Evolutionary conservation across 2,113 vertebrate genomes (phyloP).

Genomic region (Psettodes erumei): DNA sequence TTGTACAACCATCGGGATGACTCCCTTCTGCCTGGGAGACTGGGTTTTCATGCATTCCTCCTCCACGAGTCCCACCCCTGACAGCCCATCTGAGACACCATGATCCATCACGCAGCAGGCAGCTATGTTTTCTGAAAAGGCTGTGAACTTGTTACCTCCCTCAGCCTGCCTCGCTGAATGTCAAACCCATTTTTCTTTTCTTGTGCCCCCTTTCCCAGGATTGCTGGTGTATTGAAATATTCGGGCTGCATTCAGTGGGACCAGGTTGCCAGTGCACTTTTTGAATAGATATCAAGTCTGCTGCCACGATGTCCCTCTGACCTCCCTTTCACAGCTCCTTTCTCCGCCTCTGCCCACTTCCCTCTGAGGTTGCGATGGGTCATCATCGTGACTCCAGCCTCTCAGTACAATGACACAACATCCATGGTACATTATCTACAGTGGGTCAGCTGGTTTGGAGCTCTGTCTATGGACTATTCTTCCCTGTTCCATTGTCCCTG

Average conservation of each 20-base stretch:
- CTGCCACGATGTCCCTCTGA: conserved; percentile 52
- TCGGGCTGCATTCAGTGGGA: conserved; percentile 61
- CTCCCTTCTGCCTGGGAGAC: conserved; percentile 42
- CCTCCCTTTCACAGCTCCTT: conserved; percentile 55
- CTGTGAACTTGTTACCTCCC: conserved; percentile 76
- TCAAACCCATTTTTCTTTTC: conserved; percentile 74
- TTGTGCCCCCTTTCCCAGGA: conserved; percentile 49
- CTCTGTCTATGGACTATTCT: conserved; percentile 62
- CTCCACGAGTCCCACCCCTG: conserved; percentile 31
- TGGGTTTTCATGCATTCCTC: conserved; percentile 57
- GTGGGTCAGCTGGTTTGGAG: conserved; percentile 59
- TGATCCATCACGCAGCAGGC: conserved; percentile 76
- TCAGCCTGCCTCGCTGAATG: conserved; percentile 58
- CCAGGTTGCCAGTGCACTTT: conserved; percentile 53
- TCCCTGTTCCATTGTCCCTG: conserved; percentile 54
- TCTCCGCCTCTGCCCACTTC: conserved; percentile 39
- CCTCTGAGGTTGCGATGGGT: conserved; percentile 47
- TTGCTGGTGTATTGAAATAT: conserved; percentile 57
- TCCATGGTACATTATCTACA: conserved; percentile 71
- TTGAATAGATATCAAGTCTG: conserved; percentile 66
- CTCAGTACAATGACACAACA: conserved; percentile 56
- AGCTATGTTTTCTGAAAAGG: conserved; percentile 71
- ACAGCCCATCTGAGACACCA: conserved; percentile 54
- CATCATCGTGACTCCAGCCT: conserved; percentile 57
- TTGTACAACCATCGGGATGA: conserved; percentile 38